Evolutionary conservation across 2,113 vertebrate species (phyloP), one percentile per base, ranked within the genome.

Genomic region (Asarcornis scutulata): DNA sequence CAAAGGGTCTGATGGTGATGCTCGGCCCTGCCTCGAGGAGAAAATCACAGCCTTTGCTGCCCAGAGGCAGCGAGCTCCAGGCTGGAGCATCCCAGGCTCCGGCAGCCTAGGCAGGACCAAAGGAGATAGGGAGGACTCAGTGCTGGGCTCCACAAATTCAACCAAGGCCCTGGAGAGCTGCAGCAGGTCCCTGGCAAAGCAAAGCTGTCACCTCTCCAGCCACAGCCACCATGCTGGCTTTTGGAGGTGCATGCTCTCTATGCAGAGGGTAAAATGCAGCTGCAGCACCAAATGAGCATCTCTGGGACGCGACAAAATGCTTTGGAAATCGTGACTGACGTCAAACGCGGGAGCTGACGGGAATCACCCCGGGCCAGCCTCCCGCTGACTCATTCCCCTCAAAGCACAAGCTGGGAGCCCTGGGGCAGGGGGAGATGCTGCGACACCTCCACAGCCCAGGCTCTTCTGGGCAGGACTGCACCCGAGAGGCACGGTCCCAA

Each of bases 141-240:
- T 0, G 2, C 7, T 27, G 32, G 34, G 56, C 11, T 75, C 1
- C 73, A 40, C n/a, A 56, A 89, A 83, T 32, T 40, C 78, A 82
- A 36, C 20, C 1, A 0, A 80, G 46, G 12, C 15, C 36, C 72
- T 88, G 55, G 36, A 91, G 81, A 78, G 42, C 58, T 40, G 60
- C 53, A 82, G n/a, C 26, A 18, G 8, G 23, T 60, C 50, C n/a
- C 62, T 4, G 4, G 29, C 55, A 46, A 79, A 82, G 52, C 0
- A 0, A 87, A 71, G 13, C 22, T 21, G 13, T 23, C 11, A 9
- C 9, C 42, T 4, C 63, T 67, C 27, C 0, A 0, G 0, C 60
- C 73, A 40, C 0, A 0, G 0, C 60, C 73, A 40, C 27, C 26
- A 13, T 0, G 0, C 68, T 29, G 60, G 31, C 14, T 77, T 34